phyloP scores from a whole-genome alignment of 2,888 invertebrate species.

The Hydrotaea cyrtoneurina region DNA sequence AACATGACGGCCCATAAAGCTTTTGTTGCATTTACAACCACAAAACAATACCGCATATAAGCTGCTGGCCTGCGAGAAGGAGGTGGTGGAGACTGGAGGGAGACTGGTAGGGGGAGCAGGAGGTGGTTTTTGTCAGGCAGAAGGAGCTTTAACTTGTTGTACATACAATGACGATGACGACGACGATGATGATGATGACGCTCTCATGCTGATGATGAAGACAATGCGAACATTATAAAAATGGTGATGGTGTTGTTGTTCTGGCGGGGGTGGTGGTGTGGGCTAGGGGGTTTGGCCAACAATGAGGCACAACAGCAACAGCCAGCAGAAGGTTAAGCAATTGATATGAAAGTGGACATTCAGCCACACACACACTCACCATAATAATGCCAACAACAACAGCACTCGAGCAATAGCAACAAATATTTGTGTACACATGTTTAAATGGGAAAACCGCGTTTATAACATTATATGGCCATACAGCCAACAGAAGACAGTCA shows the following conservation, averaged over 20 bases:
- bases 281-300: neutral
- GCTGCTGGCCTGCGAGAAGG: neutral
- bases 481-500: neutral
- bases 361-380: constrained; percentile 16
- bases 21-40: constrained; percentile 65
- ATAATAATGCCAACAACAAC: too few species aligned
- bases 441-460: constrained; percentile 61
- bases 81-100: neutral
- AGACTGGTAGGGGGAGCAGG: neutral
- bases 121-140: neutral
- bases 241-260: neutral
- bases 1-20: constrained; percentile 46
- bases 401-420: neutral
- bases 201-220: constrained; percentile 43
- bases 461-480: constrained; percentile 53
- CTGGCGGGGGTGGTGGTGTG: neutral
- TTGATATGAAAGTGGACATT: constrained; percentile 69
- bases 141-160: constrained; percentile 18
- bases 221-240: constrained; percentile 59
- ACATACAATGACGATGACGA: constrained; percentile 28
- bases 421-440: constrained; percentile 59
- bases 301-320: constrained; percentile 3
- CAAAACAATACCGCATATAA: constrained; percentile 64
- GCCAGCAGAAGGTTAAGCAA: constrained; percentile 65
- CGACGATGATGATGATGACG: constrained; percentile 33